Evolutionary conservation across 2,888 invertebrate species (phyloP).

Genomic region (Mellilla xanthometata): DNA sequence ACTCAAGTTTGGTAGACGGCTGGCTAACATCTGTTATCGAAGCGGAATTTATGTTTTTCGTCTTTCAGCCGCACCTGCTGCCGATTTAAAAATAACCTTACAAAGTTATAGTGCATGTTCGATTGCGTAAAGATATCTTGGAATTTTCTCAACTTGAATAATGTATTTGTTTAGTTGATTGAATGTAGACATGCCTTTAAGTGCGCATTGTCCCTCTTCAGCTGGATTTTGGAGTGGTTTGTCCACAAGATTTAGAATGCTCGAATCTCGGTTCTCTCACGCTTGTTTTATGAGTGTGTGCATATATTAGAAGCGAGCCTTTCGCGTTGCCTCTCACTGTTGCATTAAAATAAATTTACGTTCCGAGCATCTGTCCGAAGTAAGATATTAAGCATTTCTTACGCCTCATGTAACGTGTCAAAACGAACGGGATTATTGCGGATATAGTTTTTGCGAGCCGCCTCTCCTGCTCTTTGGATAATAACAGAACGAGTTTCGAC

Average conservation of each 20-base stretch:
- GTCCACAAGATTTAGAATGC: conserved; percentile 58
- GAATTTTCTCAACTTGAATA: conserved; percentile 46
- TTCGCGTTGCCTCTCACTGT: conserved; percentile 56
- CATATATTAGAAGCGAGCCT: conserved; percentile 41
- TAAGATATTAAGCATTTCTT: conserved; percentile 70
- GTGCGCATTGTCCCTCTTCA: conserved; percentile 51
- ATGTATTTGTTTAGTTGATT: conserved; percentile 62
- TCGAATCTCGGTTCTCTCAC: conserved; percentile 60
- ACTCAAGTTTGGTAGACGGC: conserved; percentile 60
- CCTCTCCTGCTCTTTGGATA: conserved; percentile 40
- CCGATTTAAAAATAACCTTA: conserved; percentile 58
- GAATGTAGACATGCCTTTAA: conserved; percentile 52
- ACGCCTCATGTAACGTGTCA: conserved; percentile 67
- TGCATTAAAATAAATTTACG: conserved; percentile 53
- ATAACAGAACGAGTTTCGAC: conserved; percentile 44
- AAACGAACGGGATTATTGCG: conserved; percentile 67
- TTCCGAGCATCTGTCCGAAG: conserved; percentile 55
- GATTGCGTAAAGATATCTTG: conserved; percentile 33
- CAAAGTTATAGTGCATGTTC: conserved; percentile 36
- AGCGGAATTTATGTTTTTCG: conserved; percentile 71
- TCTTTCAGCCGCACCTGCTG: conserved; percentile 72
- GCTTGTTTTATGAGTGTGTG: conserved; percentile 41
- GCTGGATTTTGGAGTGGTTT: conserved; percentile 58
- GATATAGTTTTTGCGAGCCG: conserved; percentile 60
- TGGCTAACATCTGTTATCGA: conserved; percentile 77